Conservation (phyloP, 2,113 vertebrate species). For the Erpornis zantholeuca region DNA sequence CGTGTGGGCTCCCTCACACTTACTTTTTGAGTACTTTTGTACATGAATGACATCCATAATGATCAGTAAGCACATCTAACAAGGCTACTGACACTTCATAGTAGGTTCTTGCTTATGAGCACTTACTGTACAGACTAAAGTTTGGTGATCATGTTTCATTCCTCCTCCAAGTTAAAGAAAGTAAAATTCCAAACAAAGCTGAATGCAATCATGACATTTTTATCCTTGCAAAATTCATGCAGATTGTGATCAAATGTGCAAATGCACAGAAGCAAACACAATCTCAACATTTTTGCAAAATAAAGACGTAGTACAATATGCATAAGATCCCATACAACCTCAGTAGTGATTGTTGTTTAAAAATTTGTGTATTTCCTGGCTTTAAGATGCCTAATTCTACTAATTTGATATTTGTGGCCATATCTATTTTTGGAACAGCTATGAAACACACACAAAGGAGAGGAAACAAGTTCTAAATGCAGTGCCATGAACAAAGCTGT, state of each 20-base stretch:
- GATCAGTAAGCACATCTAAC: not conserved
- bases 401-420: not conserved
- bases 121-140: not conserved
- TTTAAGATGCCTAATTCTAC: not conserved
- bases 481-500: not conserved
- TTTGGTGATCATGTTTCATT: not conserved
- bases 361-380: not conserved
- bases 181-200: not conserved
- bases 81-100: not conserved
- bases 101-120: not conserved
- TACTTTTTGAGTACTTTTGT: not conserved
- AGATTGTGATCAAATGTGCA: not conserved
- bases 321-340: not conserved
- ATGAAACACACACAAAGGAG: not conserved
- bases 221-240: not conserved
- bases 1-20: too few relatives aligned
- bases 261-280: not conserved
- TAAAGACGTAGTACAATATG: not conserved
- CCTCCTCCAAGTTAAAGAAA: not conserved
- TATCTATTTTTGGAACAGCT: constrained; percentile 5
- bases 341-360: not conserved
- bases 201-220: not conserved
- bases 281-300: not conserved
- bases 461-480: not conserved
- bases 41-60: not conserved